A percentile compares a stretch with the other conserved stretches of the same genome.
Conservation (phyloP, 2,113 vertebrate species). For the Cheilinus undulatus region DNA sequence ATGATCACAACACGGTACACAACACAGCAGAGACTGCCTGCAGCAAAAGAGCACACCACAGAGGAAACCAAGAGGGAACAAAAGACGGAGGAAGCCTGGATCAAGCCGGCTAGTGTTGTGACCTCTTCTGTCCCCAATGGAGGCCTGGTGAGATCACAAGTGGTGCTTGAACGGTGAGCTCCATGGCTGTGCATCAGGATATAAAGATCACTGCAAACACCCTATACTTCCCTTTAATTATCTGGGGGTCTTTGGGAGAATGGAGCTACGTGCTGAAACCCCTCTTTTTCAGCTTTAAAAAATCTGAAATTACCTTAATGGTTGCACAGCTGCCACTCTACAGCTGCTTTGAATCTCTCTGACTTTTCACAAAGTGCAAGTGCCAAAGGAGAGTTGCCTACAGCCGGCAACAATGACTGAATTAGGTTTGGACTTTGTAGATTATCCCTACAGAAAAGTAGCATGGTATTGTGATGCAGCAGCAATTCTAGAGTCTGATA, state of each 20-base stretch:
- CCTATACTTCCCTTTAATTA: slow-evolving; percentile 61
- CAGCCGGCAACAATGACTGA: neutral
- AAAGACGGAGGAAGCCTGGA: slow-evolving; percentile 48
- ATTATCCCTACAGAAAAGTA: neutral
- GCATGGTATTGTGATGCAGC: neutral
- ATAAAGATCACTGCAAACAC: slow-evolving; percentile 46
- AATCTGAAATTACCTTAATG: slow-evolving; percentile 16
- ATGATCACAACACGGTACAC: slow-evolving; percentile 34
- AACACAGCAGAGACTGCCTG: slow-evolving; percentile 16
- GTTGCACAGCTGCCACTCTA: slow-evolving; percentile 30
- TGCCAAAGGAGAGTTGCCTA: neutral
- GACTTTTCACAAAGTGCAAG: slow-evolving; percentile 13
- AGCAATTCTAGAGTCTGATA: too few relatives aligned
- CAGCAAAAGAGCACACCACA: slow-evolving; percentile 19
- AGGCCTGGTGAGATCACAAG: slow-evolving; percentile 47
- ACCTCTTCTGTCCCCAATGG: slow-evolving; percentile 40
- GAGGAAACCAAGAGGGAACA: slow-evolving; percentile 33
- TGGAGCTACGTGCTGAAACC: slow-evolving; percentile 17
- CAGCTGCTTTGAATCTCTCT: neutral
- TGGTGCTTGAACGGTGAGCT: slow-evolving; percentile 48
- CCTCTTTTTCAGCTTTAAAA: slow-evolving; percentile 30
- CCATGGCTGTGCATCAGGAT: slow-evolving; percentile 60
- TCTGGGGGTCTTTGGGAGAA: slow-evolving; percentile 43
- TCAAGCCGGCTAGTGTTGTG: slow-evolving; percentile 44
- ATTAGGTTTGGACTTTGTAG: neutral